Evolutionary conservation across 2,888 invertebrate species (phyloP), one percentile per base, ranked within the genome.

Genomic region (Argyra leucocephala): DNA sequence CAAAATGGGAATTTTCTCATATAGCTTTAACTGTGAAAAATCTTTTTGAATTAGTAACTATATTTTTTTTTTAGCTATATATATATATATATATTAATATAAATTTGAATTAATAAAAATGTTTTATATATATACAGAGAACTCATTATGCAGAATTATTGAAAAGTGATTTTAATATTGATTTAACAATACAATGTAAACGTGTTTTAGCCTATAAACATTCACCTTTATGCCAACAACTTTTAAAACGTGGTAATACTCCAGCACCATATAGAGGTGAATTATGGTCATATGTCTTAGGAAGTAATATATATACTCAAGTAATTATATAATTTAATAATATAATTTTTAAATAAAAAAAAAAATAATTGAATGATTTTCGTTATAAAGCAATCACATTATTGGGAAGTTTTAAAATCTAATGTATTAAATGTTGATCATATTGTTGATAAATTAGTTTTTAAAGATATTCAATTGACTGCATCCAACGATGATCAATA

Each of bases 401-500:
- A 93, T 76, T 96, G 92, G 80, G 86, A 88, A 66, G 86, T 88
- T 72, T 80, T 97, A 67, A 94, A 92, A 76, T 85, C 83, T 68
- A 86, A 86, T 72, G 95, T 96, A 0, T 78, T 95, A 57, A 90
- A 90, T 72, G 91, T 91, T 72, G 96, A 96, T 76, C 84, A 96
- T 65, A 89, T 97, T 83, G 90, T 95, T 37, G 96, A 97, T 78
- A 94, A 93, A 78, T 82, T 97, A 10, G 90, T 96, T 72, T 93
- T 96, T 72, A 97, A 96, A 83, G 97, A 97, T 76, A 92, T 97
- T 10, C 95, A 95, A 78, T 79, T 96, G 67, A 97, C 96, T 0
- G 95, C 96, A 0, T 94, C 95, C 12, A 97, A 97, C 78, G 96
- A 97, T 76, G 96, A 97, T 78, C 96, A 96, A 77, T 96, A 96